These are phyloP conservation scores for Sebastes flavidus DNA, from an alignment of 2,797 vertebrate species.

Conservation along the genomic window DNA sequence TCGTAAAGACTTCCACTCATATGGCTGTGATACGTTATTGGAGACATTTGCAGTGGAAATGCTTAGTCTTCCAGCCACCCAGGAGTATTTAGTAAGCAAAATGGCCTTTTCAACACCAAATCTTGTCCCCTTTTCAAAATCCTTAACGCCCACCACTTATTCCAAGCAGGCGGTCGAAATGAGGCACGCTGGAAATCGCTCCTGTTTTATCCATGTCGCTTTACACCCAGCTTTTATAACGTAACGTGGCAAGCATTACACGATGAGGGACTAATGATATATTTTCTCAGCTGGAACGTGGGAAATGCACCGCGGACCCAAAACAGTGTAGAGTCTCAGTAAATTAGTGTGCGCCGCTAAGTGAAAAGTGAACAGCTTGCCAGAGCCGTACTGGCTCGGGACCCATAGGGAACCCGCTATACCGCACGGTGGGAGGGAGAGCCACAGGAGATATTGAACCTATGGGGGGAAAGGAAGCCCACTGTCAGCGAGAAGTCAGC, in stretches of 20 bases:
- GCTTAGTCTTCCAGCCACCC: constrained; percentile 75
- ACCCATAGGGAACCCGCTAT: constrained; percentile 67
- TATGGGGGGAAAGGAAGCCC: constrained; percentile 72
- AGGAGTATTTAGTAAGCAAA: constrained; percentile 77
- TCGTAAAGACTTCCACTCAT: constrained; percentile 63
- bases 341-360: constrained; percentile 80
- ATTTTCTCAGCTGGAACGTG: constrained; percentile 86
- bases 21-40: constrained; percentile 61
- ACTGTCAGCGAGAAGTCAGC: constrained; percentile 77
- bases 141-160: constrained; percentile 67
- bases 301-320: constrained; percentile 74
- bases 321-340: constrained; percentile 82
- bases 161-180: constrained; percentile 71
- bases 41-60: constrained; percentile 75
- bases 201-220: constrained; percentile 76
- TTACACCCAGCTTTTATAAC: constrained; percentile 83
- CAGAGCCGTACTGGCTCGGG: constrained; percentile 61
- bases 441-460: constrained; percentile 65
- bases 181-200: constrained; percentile 75
- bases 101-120: constrained; percentile 69
- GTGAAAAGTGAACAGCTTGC: constrained; percentile 75
- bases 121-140: constrained; percentile 67
- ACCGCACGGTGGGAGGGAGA: constrained; percentile 53
- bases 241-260: constrained; percentile 85
- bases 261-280: constrained; percentile 83